Evolutionary conservation across 2,113 vertebrate genomes (phyloP), one percentile per base, ranked within the genome.

Genomic region (Pholis gunnellus): DNA sequence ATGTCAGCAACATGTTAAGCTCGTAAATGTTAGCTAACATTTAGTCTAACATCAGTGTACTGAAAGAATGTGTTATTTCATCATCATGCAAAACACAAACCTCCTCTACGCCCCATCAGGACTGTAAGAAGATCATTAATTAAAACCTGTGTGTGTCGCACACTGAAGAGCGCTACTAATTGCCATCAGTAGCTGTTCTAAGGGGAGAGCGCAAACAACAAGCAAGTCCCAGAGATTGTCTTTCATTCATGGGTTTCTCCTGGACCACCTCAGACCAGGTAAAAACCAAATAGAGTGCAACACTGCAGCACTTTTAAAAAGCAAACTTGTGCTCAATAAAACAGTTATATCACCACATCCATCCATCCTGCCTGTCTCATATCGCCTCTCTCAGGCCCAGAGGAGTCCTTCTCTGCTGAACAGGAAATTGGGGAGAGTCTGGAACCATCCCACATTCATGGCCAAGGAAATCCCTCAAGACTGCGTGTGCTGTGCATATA

Each of bases 391-490:
- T 75, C 40, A 17, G 77, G 38, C 60, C 72, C 69, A 60, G 25
- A 38, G 56, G 84, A 74, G 63, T 46, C 46, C 48, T 66, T 61
- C 40, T 22, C 72, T 56, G 79, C 79, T 56, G 65, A 83, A 64
- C 52, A 79, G 79, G 72, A 78, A 60, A 67, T 77, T 50, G 65
- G 75, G 38, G 54, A 57, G 38, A 64, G 42, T 50, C 56, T 29
- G 83, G 63, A 78, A 77, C 65, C 75, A 48, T 71, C 81, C 71
- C 9, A 77, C 61, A 81, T 64, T 88, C 59, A 80, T 10, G 31
- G 68, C 42, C 6, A 25, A 89, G 87, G 72, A 89, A 91, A 85
- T 87, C 88, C 90, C 79, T 77, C 76, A 65, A 76, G 85, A 86
- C 74, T 11, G 69, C 3, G 2, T 52, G 52, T 75, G 56, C 83